A percentile compares a stretch with the other conserved stretches of the same genome.
phyloP scores from a whole-genome alignment of 2,797 vertebrate genomes.

The Sebastes oblongus region DNA sequence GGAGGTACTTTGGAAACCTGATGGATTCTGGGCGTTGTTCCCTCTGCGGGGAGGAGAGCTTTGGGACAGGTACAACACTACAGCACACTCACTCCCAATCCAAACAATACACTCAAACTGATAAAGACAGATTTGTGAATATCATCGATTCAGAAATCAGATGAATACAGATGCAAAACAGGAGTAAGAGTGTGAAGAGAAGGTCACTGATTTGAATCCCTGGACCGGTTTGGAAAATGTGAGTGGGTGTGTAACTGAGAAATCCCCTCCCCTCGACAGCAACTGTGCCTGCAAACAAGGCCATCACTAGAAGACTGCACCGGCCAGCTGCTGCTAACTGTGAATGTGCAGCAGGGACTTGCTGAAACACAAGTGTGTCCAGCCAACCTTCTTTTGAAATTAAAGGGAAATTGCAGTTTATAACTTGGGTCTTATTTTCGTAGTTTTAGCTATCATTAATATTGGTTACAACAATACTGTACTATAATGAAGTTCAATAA shows the following conservation, averaged over 20 bases:
- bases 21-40: constrained; percentile 98
- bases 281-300: constrained; percentile 56
- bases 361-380: constrained; percentile 5
- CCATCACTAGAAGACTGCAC: constrained; percentile 16
- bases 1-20: constrained; percentile 97
- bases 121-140: constrained; percentile 5
- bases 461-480: neutral
- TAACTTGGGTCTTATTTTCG: neutral
- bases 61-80: constrained; percentile 90
- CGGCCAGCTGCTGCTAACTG: constrained; percentile 44
- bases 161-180: neutral
- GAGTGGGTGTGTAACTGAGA: constrained; percentile 38
- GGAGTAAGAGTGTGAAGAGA: constrained; percentile 3
- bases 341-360: constrained; percentile 12
- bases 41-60: constrained; percentile 98
- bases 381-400: neutral
- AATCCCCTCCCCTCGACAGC: constrained; percentile 38
- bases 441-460: neutral
- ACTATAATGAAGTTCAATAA: neutral
- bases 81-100: neutral
- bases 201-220: constrained; percentile 23
- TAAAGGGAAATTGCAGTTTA: neutral
- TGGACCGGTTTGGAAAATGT: constrained; percentile 45
- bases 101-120: neutral
- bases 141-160: neutral